Evolutionary conservation across 2,113 vertebrate species (phyloP).

Genomic region (Chamaetylas fuelleborni): DNA sequence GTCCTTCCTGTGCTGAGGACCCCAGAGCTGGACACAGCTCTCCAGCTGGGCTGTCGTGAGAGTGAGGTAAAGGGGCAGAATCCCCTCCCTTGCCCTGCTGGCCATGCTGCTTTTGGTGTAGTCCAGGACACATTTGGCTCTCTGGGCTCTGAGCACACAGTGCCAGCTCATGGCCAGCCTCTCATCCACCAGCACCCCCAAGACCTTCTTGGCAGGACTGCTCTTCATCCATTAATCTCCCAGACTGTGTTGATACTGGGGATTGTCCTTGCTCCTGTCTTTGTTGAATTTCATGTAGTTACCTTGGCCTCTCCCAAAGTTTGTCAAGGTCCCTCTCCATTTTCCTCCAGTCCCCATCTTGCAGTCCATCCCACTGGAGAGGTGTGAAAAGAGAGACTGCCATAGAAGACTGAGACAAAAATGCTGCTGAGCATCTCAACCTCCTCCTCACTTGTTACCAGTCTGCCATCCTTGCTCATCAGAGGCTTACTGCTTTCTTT

Average conservation of each 20-base stretch:
- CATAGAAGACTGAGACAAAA: neutral
- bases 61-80: neutral
- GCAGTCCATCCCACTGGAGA: neutral
- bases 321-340: neutral
- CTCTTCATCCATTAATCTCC: neutral
- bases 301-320: neutral
- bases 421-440: neutral
- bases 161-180: neutral
- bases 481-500: neutral
- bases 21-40: neutral
- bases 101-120: rapidly evolving
- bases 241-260: neutral
- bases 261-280: neutral
- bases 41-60: neutral
- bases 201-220: neutral
- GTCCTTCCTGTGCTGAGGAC: neutral
- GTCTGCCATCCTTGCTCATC: neutral
- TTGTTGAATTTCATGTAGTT: neutral
- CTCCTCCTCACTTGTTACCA: too few species aligned
- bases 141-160: neutral
- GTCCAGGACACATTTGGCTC: rapidly evolving
- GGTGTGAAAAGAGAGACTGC: neutral
- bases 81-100: rapidly evolving
- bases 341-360: neutral
- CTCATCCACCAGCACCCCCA: neutral